Evolutionary conservation across 2,113 vertebrate species (phyloP).

Genomic region (Myodes glareolus): DNA sequence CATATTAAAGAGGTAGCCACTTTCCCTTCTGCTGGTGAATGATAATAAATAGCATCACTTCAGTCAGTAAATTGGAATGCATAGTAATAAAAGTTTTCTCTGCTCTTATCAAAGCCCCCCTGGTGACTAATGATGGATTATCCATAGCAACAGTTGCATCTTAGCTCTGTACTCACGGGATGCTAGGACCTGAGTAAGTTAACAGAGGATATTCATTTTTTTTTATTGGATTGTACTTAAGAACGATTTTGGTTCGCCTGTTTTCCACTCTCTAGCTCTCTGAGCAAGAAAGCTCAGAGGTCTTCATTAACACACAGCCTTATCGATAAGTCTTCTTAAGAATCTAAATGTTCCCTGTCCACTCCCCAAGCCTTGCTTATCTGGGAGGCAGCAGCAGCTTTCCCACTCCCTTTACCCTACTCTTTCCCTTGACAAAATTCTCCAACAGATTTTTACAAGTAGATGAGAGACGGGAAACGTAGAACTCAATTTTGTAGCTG

Average conservation of each 20-base stretch:
- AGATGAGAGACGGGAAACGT: not conserved
- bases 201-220: not conserved
- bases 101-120: accelerated
- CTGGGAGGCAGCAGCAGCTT: not conserved
- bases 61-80: not conserved
- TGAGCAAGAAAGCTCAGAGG: not conserved
- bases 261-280: not conserved
- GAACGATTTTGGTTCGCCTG: not conserved
- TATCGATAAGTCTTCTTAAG: not conserved
- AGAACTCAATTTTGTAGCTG: conserved; percentile 19
- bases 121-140: not conserved
- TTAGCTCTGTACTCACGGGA: not conserved
- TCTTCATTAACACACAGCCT: not conserved
- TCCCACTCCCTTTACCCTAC: not conserved
- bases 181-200: not conserved
- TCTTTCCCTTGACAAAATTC: not conserved
- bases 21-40: not conserved
- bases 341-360: not conserved
- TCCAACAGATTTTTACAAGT: not conserved
- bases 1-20: not conserved
- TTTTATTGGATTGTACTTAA: not conserved
- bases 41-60: not conserved
- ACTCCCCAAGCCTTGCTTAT: not conserved
- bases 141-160: accelerated
- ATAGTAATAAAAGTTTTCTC: not conserved